Base-by-base conservation (phyloP, 2,888 invertebrate genomes). In the Xylota segnis region DNA sequence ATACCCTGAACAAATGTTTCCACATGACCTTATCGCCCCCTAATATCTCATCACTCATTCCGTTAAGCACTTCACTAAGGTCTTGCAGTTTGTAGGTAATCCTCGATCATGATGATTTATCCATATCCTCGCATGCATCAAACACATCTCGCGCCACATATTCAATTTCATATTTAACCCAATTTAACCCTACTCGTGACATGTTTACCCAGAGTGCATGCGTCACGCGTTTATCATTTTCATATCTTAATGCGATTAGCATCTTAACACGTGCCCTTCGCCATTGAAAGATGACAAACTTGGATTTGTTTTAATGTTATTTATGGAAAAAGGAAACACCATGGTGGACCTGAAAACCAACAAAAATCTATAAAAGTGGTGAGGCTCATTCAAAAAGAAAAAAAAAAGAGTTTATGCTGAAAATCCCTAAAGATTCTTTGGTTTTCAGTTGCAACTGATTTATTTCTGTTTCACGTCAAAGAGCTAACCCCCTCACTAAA, bases 81-180 rank as follows among this genome's bases (percentile, higher is more conserved):
- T 14, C 58, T 52, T 59, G 4, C 54, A 29, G 27, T 40, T 2
- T 16, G 47, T 68, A n/a, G n/a, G n/a, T n/a, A 66, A 65, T 79
- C 74, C 65, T 43, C 45, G 16, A 61, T 68, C 59, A 74, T 52
- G 58, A 83, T 77, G 77, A 66, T 71, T 77, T 63, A 74, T 71
- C 37, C 27, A 65, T 61, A 71, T 66, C 59, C 59, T 59, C 54
- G n/a, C 59, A 75, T 75, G 23, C 56, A 52, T 40, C 43, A 56
- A 66, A 34, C 27, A 81, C 59, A 63, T 59, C 56, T 72, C 66
- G 72, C 56, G 72, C 56, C 76, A 56, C 76, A 86, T 68, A 71
- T 71, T 65, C 50, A 47, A 68, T 59, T 59, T 86, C 81, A 86
- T 86, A 86, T 86, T 82, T 86, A 86, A 86, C 81, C 86, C 76